Conservation (phyloP, 2,888 invertebrate species). For the Acheta domesticus region DNA sequence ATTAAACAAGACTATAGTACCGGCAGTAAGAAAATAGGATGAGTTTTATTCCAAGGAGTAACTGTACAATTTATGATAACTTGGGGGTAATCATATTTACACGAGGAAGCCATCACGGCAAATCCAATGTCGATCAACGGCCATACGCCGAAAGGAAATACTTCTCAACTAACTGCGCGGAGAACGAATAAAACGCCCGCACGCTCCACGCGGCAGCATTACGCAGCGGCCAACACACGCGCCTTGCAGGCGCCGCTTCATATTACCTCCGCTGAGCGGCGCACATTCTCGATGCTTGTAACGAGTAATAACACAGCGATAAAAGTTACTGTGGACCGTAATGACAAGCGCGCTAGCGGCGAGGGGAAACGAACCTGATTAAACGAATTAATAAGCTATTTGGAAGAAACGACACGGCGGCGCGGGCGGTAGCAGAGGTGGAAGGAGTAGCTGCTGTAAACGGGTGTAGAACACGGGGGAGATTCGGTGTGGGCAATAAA, state of each 20-base stretch:
- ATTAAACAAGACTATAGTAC: too few species aligned
- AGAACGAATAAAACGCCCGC: background rate
- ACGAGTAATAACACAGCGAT: conserved; percentile 7
- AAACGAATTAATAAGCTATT: conserved; percentile 11
- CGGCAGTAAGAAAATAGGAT: too few species aligned
- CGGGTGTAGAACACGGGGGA: conserved; percentile 18
- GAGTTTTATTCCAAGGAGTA: too few species aligned
- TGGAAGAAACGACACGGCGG: background rate
- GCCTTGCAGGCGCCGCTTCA: background rate
- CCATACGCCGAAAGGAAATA: too few species aligned
- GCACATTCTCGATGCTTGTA: background rate
- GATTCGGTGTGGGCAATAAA: conserved; percentile 18
- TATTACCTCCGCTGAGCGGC: background rate
- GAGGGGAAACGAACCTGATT: conserved; percentile 18
- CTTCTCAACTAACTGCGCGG: too few species aligned
- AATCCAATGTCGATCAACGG: too few species aligned
- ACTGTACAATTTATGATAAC: too few species aligned
- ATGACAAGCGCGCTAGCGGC: background rate
- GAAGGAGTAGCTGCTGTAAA: background rate
- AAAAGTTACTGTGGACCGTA: background rate
- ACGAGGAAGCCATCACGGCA: too few species aligned
- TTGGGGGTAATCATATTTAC: too few species aligned
- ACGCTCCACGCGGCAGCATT: background rate
- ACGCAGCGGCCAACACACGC: background rate
- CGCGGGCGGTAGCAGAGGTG: background rate